Evolutionary conservation across 2,797 vertebrate species (phyloP), one percentile per base, ranked within the genome.

Genomic region (Scolopax bukidnonensis): DNA sequence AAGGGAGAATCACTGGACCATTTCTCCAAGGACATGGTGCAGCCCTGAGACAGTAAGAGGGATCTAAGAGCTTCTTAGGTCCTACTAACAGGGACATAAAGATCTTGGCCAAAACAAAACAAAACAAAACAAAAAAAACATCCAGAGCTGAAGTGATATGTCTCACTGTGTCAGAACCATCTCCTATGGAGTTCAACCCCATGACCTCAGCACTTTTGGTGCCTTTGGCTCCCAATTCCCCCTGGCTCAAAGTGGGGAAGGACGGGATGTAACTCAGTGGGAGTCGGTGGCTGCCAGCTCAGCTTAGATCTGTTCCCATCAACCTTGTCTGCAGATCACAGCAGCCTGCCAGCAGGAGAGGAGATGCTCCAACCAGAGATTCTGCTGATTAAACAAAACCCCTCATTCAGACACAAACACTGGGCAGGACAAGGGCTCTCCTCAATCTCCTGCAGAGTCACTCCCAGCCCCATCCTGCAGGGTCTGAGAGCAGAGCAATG

Each of bases 401-500:
- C 5, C 30, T 56, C 3, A 0, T 16, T 65, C 60, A n/a, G 45
- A 61, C 53, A 19, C 43, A 45, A 70, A 25, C 50, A 6, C 53
- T 36, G 28, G 67, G 73, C 19, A 75, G 40, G 54, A 50, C 51
- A 33, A 59, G 27, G 3, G 0, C 38, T 64, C 45, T n/a, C 41
- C 13, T 8, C 65, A 24, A 33, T 67, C 81, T 25, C 67, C 65
- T 63, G 56, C 69, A 63, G 86, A 30, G 51, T 20, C 61, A 6
- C 41, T 14, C 75, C 63, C 59, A 59, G 41, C 50, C 59, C 61
- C 47, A 18, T 32, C 38, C 80, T 93, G 80, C 70, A 38, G 61
- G 0, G 2, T 0, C 1, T 13, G 15, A 47, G 43, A 53, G 20
- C 28, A 30, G 69, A 64, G 54, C 8, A 63, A 5, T 3, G 18